Conservation (phyloP, 1,140 invertebrate species). For the Magallana ariakensis region DNA sequence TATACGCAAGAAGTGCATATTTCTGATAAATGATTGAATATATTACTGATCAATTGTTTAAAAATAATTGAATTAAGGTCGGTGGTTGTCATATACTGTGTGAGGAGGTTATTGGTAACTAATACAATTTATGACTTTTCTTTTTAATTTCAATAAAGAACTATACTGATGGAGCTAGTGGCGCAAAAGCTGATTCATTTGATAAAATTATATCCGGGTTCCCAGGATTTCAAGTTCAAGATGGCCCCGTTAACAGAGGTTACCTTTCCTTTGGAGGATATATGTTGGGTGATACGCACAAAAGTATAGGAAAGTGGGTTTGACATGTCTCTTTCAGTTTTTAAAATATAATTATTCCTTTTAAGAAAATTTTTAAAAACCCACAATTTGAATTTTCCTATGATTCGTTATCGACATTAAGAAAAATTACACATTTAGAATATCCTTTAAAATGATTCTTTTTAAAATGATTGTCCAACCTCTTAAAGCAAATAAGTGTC, state of each 20-base stretch:
- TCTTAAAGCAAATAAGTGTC: no score
- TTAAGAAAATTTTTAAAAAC: no score
- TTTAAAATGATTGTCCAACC: no score
- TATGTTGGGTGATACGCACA: slow-evolving; percentile 15
- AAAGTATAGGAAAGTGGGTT: slow-evolving; percentile 25
- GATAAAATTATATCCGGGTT: slow-evolving; percentile 34
- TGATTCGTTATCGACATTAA: no score
- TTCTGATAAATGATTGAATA: not conserved
- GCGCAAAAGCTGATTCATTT: slow-evolving; percentile 8
- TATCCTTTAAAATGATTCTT: no score
- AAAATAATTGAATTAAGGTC: not conserved
- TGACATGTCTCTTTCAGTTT: not conserved
- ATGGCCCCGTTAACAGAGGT: not conserved
- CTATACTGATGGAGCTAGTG: slow-evolving; percentile 15
- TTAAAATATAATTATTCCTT: not conserved
- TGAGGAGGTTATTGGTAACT: not conserved
- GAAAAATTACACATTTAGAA: no score
- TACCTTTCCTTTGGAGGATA: slow-evolving; percentile 31
- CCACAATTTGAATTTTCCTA: no score
- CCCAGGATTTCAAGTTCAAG: slow-evolving; percentile 5
- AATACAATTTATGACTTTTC: not conserved
- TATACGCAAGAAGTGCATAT: not conserved
- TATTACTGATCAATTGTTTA: not conserved
- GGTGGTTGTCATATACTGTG: not conserved
- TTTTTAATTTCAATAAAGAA: not conserved